Evolutionary conservation across 2,888 invertebrate species (phyloP), one percentile per base, ranked within the genome.

Genomic region (Caenorhabditis macrosperma): DNA sequence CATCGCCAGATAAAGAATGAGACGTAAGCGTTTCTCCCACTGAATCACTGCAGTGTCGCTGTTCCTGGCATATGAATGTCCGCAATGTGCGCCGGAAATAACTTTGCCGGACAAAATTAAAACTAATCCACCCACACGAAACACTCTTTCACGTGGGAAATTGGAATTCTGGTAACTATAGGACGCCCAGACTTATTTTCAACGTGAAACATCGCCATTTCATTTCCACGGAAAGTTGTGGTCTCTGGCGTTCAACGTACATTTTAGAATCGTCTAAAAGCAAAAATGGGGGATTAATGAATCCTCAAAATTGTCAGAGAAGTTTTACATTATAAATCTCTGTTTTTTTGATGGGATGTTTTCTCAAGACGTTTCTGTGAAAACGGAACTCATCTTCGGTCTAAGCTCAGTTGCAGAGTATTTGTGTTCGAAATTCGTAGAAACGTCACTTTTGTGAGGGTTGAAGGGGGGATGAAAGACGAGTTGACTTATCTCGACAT

Each of bases 1-100:
- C 20, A 60, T 6, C 41, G 41, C 15, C 20, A 71, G 67, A 48
- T 57, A 46, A 57, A 33, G 20, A 61, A 30, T 71, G 61, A 59
- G 41, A 17, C 28, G 60, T 44, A 41, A 54, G 44, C 52, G 20
- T 44, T 38, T 52, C 17, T 22, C 6, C 10, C 1, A 22, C 33
- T 71, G 41, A 71, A 61, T 71, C 71, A 61, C 24, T 54, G 61
- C 69, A 38, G 59, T 30, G 33, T 59, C 26, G 41, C 44, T 54
- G 54, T 54, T 71, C 69, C 60, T 60, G 60, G 48, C 68, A 68
- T 35, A 46, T 67, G 35, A 55, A 57, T 35, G 17, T 26, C 35
- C 41, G 38, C 22, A 1, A 63, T 12, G 12, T 28, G 4, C 26
- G 9, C 28, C 24, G 26, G 50, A 50, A 68, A 68, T 59, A 59